A percentile compares a stretch with the other conserved stretches of the same genome.
These are phyloP conservation scores for Chironomus striatipennis DNA, from an alignment of 1,140 invertebrate genomes.

Conservation along the genomic window DNA sequence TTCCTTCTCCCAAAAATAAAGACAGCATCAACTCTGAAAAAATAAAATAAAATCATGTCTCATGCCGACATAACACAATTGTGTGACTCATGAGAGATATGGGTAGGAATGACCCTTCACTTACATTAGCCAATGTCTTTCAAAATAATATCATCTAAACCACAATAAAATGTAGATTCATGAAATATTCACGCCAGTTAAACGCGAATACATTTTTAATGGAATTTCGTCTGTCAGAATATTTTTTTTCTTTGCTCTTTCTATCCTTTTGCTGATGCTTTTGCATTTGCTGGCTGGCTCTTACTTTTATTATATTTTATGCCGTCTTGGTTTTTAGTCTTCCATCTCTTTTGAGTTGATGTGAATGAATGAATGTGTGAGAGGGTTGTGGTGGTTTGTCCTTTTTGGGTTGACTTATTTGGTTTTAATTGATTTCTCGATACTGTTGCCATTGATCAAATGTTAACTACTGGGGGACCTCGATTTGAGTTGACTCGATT, in stretches of 20 bases:
- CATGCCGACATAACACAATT: neutral
- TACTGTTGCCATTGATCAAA: too few relatives aligned
- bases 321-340: neutral
- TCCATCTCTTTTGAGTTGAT: neutral
- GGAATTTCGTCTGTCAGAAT: constrained; percentile 10
- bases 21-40: neutral
- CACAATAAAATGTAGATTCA: constrained; percentile 17
- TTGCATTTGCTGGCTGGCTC: too few relatives aligned
- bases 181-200: constrained; percentile 18
- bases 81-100: neutral
- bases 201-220: constrained; percentile 20
- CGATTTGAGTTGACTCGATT: too few relatives aligned
- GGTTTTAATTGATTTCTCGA: too few relatives aligned
- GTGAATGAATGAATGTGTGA: too few relatives aligned
- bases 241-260: neutral
- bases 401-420: too few relatives aligned
- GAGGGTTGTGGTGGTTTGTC: too few relatives aligned
- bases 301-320: neutral
- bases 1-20: neutral
- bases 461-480: too few relatives aligned
- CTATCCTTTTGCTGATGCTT: neutral
- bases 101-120: neutral
- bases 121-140: constrained; percentile 1
- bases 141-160: neutral
- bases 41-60: neutral